phyloP scores from a whole-genome alignment of 2,797 vertebrate species.

The Acanthurus tractus region DNA sequence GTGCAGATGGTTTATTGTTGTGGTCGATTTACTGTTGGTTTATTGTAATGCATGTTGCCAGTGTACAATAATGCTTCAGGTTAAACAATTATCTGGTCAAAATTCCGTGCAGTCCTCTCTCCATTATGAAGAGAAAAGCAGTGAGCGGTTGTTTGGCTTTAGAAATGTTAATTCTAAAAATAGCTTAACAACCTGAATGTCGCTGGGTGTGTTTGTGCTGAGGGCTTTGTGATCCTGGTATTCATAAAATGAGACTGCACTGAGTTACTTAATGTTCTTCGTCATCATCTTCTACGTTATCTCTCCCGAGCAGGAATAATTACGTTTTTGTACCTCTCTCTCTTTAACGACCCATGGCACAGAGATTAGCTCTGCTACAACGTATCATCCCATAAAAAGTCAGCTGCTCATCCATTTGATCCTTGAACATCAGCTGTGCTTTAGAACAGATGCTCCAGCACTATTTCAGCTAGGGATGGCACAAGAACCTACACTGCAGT shows the following conservation, averaged over 20 bases:
- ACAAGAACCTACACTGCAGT: too few species aligned
- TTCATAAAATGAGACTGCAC: background rate
- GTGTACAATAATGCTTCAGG: too few species aligned
- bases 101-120: too few species aligned
- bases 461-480: too few species aligned
- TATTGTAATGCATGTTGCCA: too few species aligned
- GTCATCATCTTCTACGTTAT: slow-evolving; percentile 7
- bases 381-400: background rate
- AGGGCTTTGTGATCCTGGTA: background rate
- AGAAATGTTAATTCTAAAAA: slow-evolving; percentile 29
- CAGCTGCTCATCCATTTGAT: too few species aligned
- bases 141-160: slow-evolving; percentile 3
- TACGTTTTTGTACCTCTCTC: background rate
- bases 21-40: too few species aligned
- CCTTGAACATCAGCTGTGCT: too few species aligned
- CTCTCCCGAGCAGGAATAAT: background rate
- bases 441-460: too few species aligned
- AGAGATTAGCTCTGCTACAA: slow-evolving; percentile 25
- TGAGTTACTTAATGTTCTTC: background rate
- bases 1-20: too few species aligned
- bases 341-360: slow-evolving; percentile 4
- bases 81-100: too few species aligned
- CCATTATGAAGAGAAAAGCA: background rate
- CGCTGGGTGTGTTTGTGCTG: slow-evolving; percentile 28
- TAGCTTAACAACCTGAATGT: slow-evolving; percentile 25